phyloP scores from a whole-genome alignment of 2,113 vertebrate genomes.

The Perccottus glenii region DNA sequence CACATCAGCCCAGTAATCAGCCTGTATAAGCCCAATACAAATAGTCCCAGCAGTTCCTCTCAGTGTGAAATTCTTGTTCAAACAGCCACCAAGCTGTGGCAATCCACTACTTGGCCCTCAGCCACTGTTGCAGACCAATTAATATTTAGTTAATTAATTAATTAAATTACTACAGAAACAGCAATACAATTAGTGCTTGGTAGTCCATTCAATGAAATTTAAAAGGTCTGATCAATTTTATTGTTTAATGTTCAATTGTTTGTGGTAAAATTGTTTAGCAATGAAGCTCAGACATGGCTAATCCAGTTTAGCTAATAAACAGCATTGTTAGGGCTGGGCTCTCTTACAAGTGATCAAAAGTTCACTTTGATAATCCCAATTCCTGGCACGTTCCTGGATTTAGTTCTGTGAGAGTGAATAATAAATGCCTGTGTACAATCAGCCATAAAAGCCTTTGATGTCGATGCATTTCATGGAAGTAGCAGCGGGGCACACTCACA shows the following conservation, averaged over 20 bases:
- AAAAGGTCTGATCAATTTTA: neutral
- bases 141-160: constrained; percentile 1
- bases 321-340: constrained; percentile 44
- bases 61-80: constrained; percentile 26
- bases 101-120: constrained; percentile 35
- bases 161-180: too few relatives aligned
- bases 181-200: neutral
- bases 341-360: constrained; percentile 46
- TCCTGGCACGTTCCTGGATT: constrained; percentile 10
- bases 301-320: constrained; percentile 45
- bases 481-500: constrained; percentile 37
- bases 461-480: constrained; percentile 50
- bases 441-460: constrained; percentile 46
- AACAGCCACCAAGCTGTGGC: constrained; percentile 42
- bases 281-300: constrained; percentile 14
- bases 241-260: neutral
- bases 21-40: constrained; percentile 16
- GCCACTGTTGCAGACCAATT: neutral
- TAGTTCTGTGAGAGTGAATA: neutral
- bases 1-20: constrained; percentile 18
- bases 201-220: neutral
- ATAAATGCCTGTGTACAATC: constrained; percentile 42
- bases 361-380: constrained; percentile 53
- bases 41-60: constrained; percentile 38
- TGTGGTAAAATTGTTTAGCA: constrained; percentile 1